phyloP scores from a whole-genome alignment of 2,113 vertebrate species.

The Odocoileus virginianus region DNA sequence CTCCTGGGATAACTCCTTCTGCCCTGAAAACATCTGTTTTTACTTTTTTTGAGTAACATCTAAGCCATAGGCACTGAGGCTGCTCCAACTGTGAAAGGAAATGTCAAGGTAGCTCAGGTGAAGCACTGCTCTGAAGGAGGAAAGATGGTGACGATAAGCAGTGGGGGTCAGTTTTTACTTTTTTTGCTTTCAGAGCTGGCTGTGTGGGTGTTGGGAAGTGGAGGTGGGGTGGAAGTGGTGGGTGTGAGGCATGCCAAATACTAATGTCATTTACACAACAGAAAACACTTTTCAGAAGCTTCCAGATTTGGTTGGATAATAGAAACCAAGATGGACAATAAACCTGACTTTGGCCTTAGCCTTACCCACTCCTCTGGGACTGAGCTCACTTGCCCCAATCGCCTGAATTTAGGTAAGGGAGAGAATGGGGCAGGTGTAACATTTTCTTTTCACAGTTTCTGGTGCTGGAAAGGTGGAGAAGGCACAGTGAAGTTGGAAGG shows the following conservation, averaged over 20 bases:
- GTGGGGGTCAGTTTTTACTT: background rate
- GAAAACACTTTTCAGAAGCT: background rate
- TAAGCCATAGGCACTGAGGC: background rate
- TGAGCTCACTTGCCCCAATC: background rate
- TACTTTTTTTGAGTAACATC: background rate
- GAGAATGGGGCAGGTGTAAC: background rate
- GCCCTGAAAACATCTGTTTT: background rate
- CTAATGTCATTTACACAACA: background rate
- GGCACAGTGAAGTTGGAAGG: background rate
- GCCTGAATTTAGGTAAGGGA: background rate
- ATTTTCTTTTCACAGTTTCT: background rate
- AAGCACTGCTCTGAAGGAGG: background rate
- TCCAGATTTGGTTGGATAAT: background rate
- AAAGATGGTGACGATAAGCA: background rate
- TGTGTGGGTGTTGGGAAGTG: no score
- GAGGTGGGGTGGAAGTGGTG: background rate
- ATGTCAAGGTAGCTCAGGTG: background rate
- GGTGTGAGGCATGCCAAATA: background rate
- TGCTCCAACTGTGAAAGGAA: background rate
- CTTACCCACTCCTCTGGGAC: background rate
- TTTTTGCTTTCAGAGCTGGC: background rate
- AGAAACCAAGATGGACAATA: background rate
- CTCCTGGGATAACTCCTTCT: background rate
- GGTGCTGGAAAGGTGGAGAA: background rate
- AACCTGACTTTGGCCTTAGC: background rate